A percentile compares a stretch with the other conserved stretches of the same genome.
phyloP scores from a whole-genome alignment of 2,797 vertebrate species.

The Salmo trutta region DNA sequence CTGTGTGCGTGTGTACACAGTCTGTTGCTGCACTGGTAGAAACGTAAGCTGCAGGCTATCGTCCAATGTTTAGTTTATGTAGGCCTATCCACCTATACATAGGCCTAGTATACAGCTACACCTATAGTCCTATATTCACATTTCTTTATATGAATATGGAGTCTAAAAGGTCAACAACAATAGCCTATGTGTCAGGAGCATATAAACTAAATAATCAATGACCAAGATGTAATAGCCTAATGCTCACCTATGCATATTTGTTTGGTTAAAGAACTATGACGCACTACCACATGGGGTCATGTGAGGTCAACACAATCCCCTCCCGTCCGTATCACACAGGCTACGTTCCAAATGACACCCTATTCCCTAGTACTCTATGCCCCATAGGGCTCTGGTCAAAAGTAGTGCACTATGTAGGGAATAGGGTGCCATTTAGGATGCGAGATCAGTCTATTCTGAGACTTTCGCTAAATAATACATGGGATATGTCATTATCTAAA shows the following conservation, averaged over 20 bases:
- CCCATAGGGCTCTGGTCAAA: not conserved
- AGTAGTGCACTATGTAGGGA: not conserved
- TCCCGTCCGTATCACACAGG: slow-evolving; percentile 8
- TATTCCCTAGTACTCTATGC: not conserved
- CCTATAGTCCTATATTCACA: no score
- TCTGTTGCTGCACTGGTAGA: no score
- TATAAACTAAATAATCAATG: not conserved
- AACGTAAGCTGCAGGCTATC: no score
- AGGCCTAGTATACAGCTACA: no score
- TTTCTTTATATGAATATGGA: not conserved
- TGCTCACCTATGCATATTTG: not conserved
- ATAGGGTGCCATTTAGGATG: not conserved
- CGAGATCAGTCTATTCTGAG: not conserved
- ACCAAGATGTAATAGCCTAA: not conserved
- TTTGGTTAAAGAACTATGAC: slow-evolving; percentile 18
- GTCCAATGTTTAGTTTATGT: not conserved
- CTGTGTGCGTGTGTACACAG: no score
- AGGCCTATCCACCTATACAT: not conserved
- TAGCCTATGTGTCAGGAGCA: not conserved
- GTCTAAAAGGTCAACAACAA: not conserved
- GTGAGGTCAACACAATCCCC: slow-evolving; percentile 5
- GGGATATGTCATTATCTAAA: slow-evolving; percentile 47
- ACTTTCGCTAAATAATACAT: slow-evolving; percentile 69
- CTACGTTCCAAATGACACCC: not conserved
- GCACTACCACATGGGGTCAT: slow-evolving; percentile 15